phyloP scores from a whole-genome alignment of 1,140 invertebrate species.

The Bradysia coprophila region DNA sequence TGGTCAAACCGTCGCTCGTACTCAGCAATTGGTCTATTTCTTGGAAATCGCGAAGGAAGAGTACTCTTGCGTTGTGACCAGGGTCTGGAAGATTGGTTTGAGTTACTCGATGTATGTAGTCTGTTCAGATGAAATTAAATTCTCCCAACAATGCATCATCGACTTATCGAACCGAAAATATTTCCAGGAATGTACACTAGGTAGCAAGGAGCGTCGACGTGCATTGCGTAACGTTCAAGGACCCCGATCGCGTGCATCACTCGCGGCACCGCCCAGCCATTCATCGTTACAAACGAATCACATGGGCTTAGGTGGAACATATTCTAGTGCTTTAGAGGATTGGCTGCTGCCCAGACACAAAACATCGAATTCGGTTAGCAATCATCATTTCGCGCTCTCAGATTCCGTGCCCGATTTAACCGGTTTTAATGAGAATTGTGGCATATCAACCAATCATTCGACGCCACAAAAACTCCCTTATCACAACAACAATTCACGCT shows the following conservation, averaged over 20 bases:
- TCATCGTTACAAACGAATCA: slow-evolving; percentile 20
- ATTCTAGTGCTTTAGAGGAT: slow-evolving; percentile 25
- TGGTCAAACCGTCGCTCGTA: slow-evolving; percentile 40
- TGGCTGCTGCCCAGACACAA: slow-evolving; percentile 27
- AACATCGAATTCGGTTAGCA: slow-evolving; percentile 17
- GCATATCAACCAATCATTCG: slow-evolving; percentile 21
- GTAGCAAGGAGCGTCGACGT: slow-evolving; percentile 34
- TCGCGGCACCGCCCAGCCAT: slow-evolving; percentile 21
- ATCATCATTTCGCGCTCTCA: slow-evolving; percentile 20
- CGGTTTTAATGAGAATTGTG: slow-evolving; percentile 18
- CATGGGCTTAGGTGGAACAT: slow-evolving; percentile 18
- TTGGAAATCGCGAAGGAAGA: slow-evolving; percentile 33
- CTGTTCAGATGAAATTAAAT: background rate
- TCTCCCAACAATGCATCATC: background rate
- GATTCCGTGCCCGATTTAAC: slow-evolving; percentile 22
- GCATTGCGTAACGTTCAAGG: slow-evolving; percentile 31
- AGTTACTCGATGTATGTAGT: slow-evolving; percentile 26
- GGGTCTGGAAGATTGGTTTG: slow-evolving; percentile 39
- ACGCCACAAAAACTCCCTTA: slow-evolving; percentile 7
- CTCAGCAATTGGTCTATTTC: slow-evolving; percentile 31
- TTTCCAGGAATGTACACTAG: slow-evolving; percentile 32
- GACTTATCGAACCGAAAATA: background rate
- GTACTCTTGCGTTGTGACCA: slow-evolving; percentile 32
- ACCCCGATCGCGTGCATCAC: slow-evolving; percentile 20
- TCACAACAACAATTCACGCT: background rate